Evolutionary conservation across 2,888 invertebrate genomes (phyloP).

Genomic region (Cancer borealis): DNA sequence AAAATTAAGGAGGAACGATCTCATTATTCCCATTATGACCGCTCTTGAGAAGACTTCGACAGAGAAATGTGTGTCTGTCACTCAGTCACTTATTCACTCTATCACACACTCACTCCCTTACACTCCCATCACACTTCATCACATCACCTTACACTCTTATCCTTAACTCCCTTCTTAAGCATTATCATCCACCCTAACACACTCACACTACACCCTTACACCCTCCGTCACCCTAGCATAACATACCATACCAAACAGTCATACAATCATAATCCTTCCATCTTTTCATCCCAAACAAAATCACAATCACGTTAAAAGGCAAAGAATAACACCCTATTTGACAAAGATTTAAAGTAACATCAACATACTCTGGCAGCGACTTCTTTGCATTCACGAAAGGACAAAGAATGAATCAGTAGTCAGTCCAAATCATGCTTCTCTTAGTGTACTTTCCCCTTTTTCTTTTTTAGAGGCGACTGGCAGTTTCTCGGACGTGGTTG

Average conservation of each 20-base stretch:
- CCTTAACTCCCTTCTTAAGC: background rate
- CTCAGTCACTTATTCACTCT: background rate
- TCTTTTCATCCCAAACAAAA: background rate
- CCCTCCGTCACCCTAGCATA: background rate
- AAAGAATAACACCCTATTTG: background rate
- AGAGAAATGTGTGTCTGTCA: background rate
- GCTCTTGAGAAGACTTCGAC: background rate
- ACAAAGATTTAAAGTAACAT: background rate
- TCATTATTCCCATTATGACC: slow-evolving; percentile 24
- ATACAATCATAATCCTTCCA: background rate
- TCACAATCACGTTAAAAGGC: background rate
- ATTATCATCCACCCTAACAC: background rate
- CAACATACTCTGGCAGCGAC: background rate
- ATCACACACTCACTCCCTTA: no score
- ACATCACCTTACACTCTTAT: background rate
- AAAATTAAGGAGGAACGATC: slow-evolving; percentile 29
- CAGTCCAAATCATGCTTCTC: background rate
- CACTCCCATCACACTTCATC: background rate
- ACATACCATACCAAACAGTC: background rate
- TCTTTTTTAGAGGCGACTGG: background rate
- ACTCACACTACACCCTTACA: background rate
- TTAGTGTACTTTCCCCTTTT: background rate
- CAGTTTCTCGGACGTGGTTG: background rate
- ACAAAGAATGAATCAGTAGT: background rate
- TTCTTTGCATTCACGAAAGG: background rate